Evolutionary conservation across 2,113 vertebrate genomes (phyloP), one percentile per base, ranked within the genome.

Genomic region (Eulemur rufifrons): DNA sequence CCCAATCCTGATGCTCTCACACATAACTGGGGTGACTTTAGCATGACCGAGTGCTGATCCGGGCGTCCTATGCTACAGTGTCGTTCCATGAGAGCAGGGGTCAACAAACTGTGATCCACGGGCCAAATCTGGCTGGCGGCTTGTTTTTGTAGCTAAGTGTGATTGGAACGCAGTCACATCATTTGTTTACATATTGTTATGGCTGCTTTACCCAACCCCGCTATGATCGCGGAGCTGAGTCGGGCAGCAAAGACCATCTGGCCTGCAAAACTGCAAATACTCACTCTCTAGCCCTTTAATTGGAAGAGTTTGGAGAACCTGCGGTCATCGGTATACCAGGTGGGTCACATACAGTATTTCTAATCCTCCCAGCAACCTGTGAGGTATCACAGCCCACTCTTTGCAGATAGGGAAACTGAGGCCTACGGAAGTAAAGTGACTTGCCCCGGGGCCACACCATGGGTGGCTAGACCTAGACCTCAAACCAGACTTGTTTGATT

Each of bases 321-420:
- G 5, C 0, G 13, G 5, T 23, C 21, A 12, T 17, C 2, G 1
- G 34, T 8, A 3, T 18, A 15, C 34, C 2, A 1, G 50, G 23
- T 34, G 42, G 0, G 5, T 21, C 63, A 14, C 47, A 27, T 2
- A 0, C 1, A 6, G 27, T 12, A 5, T 47, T 34, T 52, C 42
- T 63, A 6, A 82, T 37, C 74, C 73, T 61, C 15, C 50, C 6
- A 6, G 59, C 1, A 1, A 15, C 71, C 29, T 1, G 6, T 1
- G 13, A 42, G 42, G 21, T 59, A 8, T 25, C 39, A 17, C 23
- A 13, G 3, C n/a, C 42, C 3, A 0, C 73, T 39, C 34, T 73
- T 5, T 56, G 32, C 59, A 61, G 66, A 59, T 15, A 56, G 77
- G 29, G 71, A 95, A 54, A 80, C 63, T 39, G 74, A 96, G 73